These are phyloP conservation scores for Crocodylus rhombifer DNA, from an alignment of 2,797 vertebrate species.

Conservation along the genomic window DNA sequence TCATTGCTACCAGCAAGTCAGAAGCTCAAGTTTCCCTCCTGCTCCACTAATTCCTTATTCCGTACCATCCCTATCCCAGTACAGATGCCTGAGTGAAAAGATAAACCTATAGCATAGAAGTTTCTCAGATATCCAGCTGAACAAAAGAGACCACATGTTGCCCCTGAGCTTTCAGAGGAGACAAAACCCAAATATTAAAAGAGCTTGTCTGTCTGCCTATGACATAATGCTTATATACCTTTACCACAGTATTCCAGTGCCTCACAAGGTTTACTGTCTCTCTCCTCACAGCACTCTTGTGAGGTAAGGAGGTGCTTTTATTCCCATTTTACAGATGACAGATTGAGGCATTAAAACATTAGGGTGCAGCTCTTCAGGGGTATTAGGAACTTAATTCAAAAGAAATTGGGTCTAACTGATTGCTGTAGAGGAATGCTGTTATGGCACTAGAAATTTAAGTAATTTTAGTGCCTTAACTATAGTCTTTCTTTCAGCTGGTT, in stretches of 20 bases:
- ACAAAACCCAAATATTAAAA: not conserved
- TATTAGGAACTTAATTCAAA: too few species aligned
- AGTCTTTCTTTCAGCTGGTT: too few species aligned
- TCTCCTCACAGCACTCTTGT: not conserved
- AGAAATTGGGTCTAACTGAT: too few species aligned
- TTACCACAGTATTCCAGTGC: not conserved
- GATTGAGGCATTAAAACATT: not conserved
- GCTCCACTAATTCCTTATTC: not conserved
- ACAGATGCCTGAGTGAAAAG: not conserved
- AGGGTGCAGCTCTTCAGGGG: too few species aligned
- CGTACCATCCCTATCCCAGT: not conserved
- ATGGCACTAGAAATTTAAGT: too few species aligned
- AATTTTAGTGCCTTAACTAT: too few species aligned
- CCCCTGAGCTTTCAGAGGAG: not conserved
- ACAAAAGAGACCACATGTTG: not conserved
- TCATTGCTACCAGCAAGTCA: not conserved
- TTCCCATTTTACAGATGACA: not conserved
- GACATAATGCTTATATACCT: not conserved
- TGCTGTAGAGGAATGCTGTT: too few species aligned
- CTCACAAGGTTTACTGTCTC: not conserved
- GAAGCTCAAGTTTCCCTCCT: not conserved
- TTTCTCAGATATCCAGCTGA: not conserved
- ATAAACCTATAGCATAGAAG: not conserved
- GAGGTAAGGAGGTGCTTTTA: not conserved
- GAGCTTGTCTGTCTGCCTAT: not conserved